phyloP scores from a whole-genome alignment of 2,797 vertebrate species.

The Gobio occitaniae region DNA sequence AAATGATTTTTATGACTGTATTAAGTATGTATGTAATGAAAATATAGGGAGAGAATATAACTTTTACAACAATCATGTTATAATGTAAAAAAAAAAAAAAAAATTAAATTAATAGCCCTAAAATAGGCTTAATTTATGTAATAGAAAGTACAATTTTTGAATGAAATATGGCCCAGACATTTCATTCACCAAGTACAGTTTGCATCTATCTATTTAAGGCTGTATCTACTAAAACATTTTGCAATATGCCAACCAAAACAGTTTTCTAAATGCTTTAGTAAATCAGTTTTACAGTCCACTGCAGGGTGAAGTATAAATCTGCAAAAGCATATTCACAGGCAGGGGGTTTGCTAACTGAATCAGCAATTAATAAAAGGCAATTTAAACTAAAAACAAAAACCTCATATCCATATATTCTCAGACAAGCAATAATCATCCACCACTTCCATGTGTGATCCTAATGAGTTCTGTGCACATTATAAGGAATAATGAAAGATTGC shows the following conservation, averaged over 20 bases:
- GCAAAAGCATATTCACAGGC: background rate
- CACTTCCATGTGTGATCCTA: background rate
- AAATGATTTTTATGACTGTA: background rate
- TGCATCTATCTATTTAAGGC: background rate
- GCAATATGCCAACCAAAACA: background rate
- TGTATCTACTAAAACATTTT: background rate
- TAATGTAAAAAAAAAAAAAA: background rate
- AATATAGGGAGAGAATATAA: background rate
- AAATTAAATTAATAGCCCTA: background rate
- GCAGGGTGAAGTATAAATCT: background rate
- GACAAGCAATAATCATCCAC: background rate
- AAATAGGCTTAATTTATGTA: background rate
- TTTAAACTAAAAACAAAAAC: background rate
- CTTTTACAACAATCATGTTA: background rate
- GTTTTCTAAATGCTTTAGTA: background rate
- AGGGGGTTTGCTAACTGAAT: background rate
- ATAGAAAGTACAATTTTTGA: background rate
- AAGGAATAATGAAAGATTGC: background rate
- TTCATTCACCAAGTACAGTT: background rate
- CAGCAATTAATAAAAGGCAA: background rate
- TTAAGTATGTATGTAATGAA: background rate
- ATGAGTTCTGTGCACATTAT: slow-evolving; percentile 2
- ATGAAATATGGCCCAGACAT: background rate
- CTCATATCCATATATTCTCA: background rate
- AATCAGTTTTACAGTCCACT: background rate